Percentiles rank a stretch among this genome's conserved stretches.
Conservation (phyloP, 2,888 invertebrate genomes). For the Leptura quadrifasciata region DNA sequence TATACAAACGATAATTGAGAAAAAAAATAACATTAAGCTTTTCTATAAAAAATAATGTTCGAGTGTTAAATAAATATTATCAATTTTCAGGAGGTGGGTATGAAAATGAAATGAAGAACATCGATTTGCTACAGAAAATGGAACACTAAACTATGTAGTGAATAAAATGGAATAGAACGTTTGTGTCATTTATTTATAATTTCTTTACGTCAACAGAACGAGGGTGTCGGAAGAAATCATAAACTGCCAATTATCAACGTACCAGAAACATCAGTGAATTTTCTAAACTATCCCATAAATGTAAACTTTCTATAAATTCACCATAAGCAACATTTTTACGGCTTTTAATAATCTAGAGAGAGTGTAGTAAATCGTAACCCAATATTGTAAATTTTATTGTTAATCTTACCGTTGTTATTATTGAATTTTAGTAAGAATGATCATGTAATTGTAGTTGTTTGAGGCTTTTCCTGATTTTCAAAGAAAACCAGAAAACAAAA, state of each 20-base stretch:
- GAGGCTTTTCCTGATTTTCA: too few species aligned
- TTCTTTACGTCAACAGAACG: not conserved
- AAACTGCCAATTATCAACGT: not conserved
- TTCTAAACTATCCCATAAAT: slow-evolving; percentile 22
- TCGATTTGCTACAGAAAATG: not conserved
- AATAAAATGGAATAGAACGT: not conserved
- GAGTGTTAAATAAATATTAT: not conserved
- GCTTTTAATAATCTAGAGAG: slow-evolving; percentile 13
- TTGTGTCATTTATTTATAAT: not conserved
- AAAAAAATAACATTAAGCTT: not conserved
- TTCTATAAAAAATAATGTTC: not conserved
- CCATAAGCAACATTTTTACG: slow-evolving; percentile 11
- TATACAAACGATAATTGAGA: too few species aligned
- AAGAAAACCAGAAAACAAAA: too few species aligned
- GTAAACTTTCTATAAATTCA: slow-evolving; percentile 15
- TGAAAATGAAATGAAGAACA: not conserved
- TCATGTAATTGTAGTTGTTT: too few species aligned
- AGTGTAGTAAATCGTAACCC: not conserved
- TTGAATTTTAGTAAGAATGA: too few species aligned
- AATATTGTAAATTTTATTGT: too few species aligned
- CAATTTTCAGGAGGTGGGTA: not conserved
- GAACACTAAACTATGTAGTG: not conserved
- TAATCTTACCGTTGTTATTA: too few species aligned
- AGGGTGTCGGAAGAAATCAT: slow-evolving; percentile 1
- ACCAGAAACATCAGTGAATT: slow-evolving; percentile 8